Conservation (phyloP, 1,140 invertebrate genomes). For the Liolophura sinensis region DNA sequence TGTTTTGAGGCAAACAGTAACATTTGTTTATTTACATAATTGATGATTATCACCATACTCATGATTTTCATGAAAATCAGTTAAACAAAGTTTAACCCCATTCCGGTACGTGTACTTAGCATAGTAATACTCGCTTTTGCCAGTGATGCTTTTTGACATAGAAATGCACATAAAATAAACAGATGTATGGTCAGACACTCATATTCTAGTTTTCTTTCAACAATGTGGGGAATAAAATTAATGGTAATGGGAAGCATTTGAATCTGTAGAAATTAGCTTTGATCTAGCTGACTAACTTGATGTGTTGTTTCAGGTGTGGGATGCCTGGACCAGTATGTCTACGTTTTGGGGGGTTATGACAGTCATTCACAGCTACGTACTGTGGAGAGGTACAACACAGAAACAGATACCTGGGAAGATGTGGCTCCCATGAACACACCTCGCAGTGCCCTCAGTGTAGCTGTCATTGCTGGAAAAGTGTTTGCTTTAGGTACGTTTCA, state of each 20-base stretch:
- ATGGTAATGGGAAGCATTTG: not conserved
- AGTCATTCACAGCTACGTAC: constrained; percentile 48
- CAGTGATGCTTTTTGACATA: too few relatives aligned
- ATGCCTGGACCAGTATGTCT: constrained; percentile 52
- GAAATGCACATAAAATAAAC: too few relatives aligned
- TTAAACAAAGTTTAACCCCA: too few relatives aligned
- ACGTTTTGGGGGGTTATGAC: constrained; percentile 58
- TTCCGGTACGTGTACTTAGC: too few relatives aligned
- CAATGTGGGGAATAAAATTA: too few relatives aligned
- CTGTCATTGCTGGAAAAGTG: constrained; percentile 82
- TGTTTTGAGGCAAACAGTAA: too few relatives aligned
- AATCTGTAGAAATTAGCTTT: not conserved
- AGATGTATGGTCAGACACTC: too few relatives aligned
- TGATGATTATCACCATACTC: too few relatives aligned
- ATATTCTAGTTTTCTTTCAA: too few relatives aligned
- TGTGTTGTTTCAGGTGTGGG: constrained; percentile 42
- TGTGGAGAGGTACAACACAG: constrained; percentile 55
- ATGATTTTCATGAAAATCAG: too few relatives aligned
- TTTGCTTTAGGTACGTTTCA: constrained; percentile 75
- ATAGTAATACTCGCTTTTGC: too few relatives aligned
- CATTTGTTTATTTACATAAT: too few relatives aligned
- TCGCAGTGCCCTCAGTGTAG: constrained; percentile 84
- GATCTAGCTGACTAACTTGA: not conserved
- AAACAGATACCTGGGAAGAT: constrained; percentile 53
- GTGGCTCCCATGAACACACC: constrained; percentile 63